Evolutionary conservation across 2,888 invertebrate genomes (phyloP), one percentile per base, ranked within the genome.

Genomic region (Parnassius mnemosyne): DNA sequence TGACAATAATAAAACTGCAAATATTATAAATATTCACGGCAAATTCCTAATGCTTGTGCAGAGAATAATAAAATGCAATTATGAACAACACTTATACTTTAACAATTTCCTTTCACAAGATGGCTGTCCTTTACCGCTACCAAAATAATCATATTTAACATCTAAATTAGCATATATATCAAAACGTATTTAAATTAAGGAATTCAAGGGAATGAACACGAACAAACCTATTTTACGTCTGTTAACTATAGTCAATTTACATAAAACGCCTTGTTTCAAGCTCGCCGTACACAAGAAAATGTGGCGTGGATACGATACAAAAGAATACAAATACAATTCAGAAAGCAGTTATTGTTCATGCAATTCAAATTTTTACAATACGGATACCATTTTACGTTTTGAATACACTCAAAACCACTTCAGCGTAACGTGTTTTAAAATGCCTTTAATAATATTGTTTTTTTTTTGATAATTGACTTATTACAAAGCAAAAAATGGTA

Each of bases 271-370:
- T 51, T 58, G 54, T 16, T 53, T 62, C 54, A 58, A 25, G 16
- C 25, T 25, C 58, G 16, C 42, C 44, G 61, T 60, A 43, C 57
- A 57, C 25, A 66, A 51, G n/a, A 47, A n/a, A 25, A 53, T 44
- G n/a, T 11, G 49, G 5, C 3, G 25, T 5, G 25, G 10, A 51
- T 51, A 51, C n/a, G 16, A 66, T 65, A 69, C 67, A 65, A 68
- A 69, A 66, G 64, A 68, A 66, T 63, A 57, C 47, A 65, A 64
- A 65, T 65, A 61, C 52, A 61, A 67, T 69, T 66, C 61, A 68
- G 61, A 66, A 60, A 65, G 59, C 49, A 43, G 65, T 68, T 68
- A 64, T 64, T 71, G 68, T 69, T 67, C 70, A 69, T 66, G 66
- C 56, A 64, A 65, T 65, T 64, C 61, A 65, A 7, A 34, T 34